A percentile compares a stretch with the other conserved stretches of the same genome.
Conservation (phyloP, 2,113 vertebrate genomes). For the Hemiprocne comata region DNA sequence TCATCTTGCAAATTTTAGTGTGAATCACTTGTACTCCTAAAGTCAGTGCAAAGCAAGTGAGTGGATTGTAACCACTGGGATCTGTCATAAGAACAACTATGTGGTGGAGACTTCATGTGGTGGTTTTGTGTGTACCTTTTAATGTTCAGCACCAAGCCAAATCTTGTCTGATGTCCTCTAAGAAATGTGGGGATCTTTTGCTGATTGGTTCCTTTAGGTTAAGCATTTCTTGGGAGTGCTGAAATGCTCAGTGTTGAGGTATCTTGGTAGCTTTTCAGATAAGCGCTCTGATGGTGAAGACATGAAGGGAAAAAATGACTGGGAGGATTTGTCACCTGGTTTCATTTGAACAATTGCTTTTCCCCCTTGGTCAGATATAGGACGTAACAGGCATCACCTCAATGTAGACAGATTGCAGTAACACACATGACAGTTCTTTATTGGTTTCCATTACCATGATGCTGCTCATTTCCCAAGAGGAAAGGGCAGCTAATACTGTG, state of each 20-base stretch:
- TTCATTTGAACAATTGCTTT: conserved; percentile 50
- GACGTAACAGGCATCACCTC: conserved; percentile 38
- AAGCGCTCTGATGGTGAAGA: neutral
- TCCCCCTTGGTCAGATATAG: conserved; percentile 38
- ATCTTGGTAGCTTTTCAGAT: neutral
- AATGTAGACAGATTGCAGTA: conserved; percentile 42
- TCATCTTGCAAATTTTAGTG: neutral
- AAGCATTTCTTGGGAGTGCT: neutral
- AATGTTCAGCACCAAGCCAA: neutral
- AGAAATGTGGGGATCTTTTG: neutral
- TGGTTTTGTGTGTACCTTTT: neutral
- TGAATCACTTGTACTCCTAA: neutral
- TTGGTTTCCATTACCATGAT: conserved; percentile 43
- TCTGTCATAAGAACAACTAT: neutral
- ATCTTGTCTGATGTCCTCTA: neutral
- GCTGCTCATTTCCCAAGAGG: conserved; percentile 58
- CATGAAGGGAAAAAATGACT: conserved; percentile 2
- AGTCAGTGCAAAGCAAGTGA: neutral
- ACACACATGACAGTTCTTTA: conserved; percentile 40
- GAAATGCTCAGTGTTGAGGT: neutral
- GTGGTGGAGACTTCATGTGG: neutral
- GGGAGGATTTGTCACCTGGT: conserved; percentile 54
- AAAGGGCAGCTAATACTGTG: conserved; percentile 28
- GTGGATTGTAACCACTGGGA: neutral
- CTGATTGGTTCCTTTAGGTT: neutral